Evolutionary conservation across 2,113 vertebrate species (phyloP), one percentile per base, ranked within the genome.

Genomic region (Scortum barcoo): DNA sequence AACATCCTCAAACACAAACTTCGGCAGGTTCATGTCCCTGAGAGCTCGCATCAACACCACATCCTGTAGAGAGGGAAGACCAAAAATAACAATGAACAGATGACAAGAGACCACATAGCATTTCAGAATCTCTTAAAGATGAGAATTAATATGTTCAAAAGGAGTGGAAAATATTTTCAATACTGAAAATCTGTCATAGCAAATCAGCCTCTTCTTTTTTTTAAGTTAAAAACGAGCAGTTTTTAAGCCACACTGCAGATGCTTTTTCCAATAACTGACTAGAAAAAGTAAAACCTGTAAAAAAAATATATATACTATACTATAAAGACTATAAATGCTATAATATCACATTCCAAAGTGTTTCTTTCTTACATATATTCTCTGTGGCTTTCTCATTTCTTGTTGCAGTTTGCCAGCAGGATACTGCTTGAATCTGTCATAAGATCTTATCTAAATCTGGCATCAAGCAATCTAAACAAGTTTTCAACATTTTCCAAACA

Each of bases 11-110:
- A 97, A 99, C 51, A 99, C 96, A 84, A 99, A 97, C 91, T 99
- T 99, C 77, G 98, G 98, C 65, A 99, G 95, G 87, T 99, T 99
- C 97, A 97, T 99, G 90, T 99, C 98, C 76, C 98, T 94, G 46
- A 99, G 94, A 6, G 98, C 97, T 75, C 98, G 93, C 98, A 99
- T 99, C 86, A 99, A 86, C 33, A 99, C 97, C 78, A 99, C 96
- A 19, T 99, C 97, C 98, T 99, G 92, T 26, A 26, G 11, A 78
- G 72, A 33, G 67, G 28, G 17, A 7, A 77, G 13, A 67, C 2
- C 12, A 13, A 13, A 74, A 65, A 76, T 12, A n/a, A 71, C 22
- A 7, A 16, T 0, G 2, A 57, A 12, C 20, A 22, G 24, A 9
- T 5, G 7, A 68, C 1, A 33, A 24, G 75, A 61, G 50, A 76